These are phyloP conservation scores for Jordanella pulchra DNA, from an alignment of 2,797 vertebrate genomes.

Conservation along the genomic window DNA sequence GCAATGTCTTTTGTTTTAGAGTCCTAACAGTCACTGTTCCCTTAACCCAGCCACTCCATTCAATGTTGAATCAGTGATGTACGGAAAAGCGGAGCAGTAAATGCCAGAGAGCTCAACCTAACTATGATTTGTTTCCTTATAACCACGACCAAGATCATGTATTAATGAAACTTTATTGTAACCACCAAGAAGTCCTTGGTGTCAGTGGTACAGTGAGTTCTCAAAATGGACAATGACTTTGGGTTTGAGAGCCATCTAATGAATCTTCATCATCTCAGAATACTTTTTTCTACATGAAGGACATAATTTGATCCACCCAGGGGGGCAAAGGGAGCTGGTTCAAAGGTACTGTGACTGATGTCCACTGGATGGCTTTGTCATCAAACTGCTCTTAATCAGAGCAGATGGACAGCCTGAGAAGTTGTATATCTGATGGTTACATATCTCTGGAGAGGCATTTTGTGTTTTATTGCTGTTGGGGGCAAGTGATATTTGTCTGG, in stretches of 20 bases:
- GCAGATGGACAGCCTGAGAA: slow-evolving; percentile 58
- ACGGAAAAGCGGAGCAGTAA: slow-evolving; percentile 26
- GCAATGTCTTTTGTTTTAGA: neutral
- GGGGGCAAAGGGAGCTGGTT: slow-evolving; percentile 41
- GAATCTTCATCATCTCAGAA: slow-evolving; percentile 56
- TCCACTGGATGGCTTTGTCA: slow-evolving; percentile 63
- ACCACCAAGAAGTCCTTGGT: slow-evolving; percentile 62
- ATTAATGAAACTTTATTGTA: slow-evolving; percentile 39
- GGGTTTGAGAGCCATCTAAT: slow-evolving; percentile 47
- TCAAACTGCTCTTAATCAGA: slow-evolving; percentile 69
- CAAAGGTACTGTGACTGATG: slow-evolving; percentile 58
- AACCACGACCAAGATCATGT: slow-evolving; percentile 19
- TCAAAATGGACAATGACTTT: slow-evolving; percentile 48
- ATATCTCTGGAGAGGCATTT: slow-evolving; percentile 65
- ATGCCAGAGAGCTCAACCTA: slow-evolving; percentile 43
- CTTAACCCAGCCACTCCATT: neutral
- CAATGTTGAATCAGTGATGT: slow-evolving; percentile 30
- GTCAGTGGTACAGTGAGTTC: slow-evolving; percentile 46
- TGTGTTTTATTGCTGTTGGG: slow-evolving; percentile 63
- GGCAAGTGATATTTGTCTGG: slow-evolving; percentile 74
- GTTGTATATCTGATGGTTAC: slow-evolving; percentile 76
- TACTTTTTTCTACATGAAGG: slow-evolving; percentile 48
- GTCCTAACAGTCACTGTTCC: neutral
- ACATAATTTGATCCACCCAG: slow-evolving; percentile 54
- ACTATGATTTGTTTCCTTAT: slow-evolving; percentile 45